These are phyloP conservation scores for Crotalus horridus DNA, from an alignment of 2,113 vertebrate genomes.

Conservation along the genomic window DNA sequence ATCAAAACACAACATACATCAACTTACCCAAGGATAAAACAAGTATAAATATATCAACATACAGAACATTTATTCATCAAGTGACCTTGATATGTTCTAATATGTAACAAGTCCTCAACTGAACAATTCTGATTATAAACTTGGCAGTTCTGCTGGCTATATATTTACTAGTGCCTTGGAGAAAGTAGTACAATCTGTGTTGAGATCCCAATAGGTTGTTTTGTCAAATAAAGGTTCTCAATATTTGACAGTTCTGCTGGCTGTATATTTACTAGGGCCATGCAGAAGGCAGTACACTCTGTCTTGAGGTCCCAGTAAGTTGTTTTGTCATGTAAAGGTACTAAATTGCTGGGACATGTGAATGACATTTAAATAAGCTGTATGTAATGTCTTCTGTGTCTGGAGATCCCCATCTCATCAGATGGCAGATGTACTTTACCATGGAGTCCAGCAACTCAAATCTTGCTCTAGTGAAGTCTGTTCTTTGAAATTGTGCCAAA, in stretches of 20 bases:
- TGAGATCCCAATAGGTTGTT: not conserved
- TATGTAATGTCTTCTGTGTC: not conserved
- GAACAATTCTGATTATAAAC: not conserved
- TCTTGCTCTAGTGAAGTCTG: not conserved
- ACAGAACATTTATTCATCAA: not conserved
- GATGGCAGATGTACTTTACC: not conserved
- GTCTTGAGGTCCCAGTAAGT: not conserved
- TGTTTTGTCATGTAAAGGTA: not conserved
- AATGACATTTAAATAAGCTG: not conserved
- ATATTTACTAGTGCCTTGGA: not conserved
- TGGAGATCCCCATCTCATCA: not conserved
- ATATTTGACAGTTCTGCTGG: not conserved
- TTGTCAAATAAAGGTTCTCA: not conserved
- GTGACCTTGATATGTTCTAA: not conserved
- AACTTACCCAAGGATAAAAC: not conserved
- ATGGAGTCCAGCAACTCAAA: not conserved
- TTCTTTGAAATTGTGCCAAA: not conserved
- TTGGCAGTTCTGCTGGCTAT: not conserved
- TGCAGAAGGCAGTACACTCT: not conserved
- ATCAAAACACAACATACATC: not conserved
- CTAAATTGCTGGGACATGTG: not conserved
- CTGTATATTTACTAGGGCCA: not conserved
- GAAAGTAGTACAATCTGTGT: not conserved
- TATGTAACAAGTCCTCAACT: not conserved
- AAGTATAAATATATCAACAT: not conserved